phyloP scores from a whole-genome alignment of 1,140 invertebrate species.

The Homalodisca vitripennis region DNA sequence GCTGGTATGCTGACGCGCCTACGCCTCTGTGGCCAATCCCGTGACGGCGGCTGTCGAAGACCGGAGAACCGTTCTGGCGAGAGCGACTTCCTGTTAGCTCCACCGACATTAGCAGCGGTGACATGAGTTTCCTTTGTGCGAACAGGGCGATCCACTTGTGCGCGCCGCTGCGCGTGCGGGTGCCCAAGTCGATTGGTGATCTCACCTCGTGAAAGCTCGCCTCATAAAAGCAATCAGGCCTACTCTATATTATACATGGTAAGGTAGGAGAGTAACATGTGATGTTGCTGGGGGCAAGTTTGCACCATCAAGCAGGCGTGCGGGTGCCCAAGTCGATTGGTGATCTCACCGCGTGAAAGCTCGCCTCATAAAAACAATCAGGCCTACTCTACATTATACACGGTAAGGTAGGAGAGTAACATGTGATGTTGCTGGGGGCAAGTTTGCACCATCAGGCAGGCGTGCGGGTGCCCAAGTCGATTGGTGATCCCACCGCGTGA shows the following conservation, averaged over 20 bases:
- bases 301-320: too few relatives aligned
- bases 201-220: constrained; percentile 11
- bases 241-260: neutral
- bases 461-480: neutral
- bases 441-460: too few relatives aligned
- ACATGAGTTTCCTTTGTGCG: constrained; percentile 17
- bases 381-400: neutral
- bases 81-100: neutral
- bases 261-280: too few relatives aligned
- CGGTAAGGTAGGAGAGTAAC: too few relatives aligned
- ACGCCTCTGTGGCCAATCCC: too few relatives aligned
- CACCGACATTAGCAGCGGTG: constrained; percentile 4
- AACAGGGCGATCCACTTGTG: neutral
- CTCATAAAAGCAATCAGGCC: neutral
- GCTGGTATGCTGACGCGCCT: too few relatives aligned
- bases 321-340: neutral
- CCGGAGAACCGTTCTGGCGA: neutral
- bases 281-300: too few relatives aligned
- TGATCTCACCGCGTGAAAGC: constrained; percentile 14
- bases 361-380: constrained; percentile 1
- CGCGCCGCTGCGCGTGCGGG: neutral
- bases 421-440: too few relatives aligned
- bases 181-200: neutral
- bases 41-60: too few relatives aligned
- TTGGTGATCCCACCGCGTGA: neutral